phyloP scores from a whole-genome alignment of 2,113 vertebrate genomes.

The Alligator sinensis region DNA sequence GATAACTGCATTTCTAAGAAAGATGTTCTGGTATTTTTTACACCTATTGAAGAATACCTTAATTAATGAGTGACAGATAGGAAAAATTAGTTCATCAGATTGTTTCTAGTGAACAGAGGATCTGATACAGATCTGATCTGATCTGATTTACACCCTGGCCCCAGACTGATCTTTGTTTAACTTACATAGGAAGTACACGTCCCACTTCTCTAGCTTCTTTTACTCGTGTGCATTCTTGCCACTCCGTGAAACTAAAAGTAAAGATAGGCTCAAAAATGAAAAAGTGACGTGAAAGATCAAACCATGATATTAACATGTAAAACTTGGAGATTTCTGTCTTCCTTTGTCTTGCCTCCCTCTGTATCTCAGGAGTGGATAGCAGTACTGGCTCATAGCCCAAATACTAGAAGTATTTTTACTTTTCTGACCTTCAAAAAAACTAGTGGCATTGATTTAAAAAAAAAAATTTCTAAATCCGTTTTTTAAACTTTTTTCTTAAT shows the following conservation, averaged over 20 bases:
- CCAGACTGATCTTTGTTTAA: slow-evolving; percentile 20
- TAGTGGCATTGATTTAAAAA: not conserved
- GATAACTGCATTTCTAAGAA: not conserved
- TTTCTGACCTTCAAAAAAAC: not conserved
- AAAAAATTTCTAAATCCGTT: slow-evolving; percentile 9
- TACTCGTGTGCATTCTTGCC: not conserved
- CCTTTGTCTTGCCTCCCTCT: not conserved
- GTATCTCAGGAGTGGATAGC: not conserved
- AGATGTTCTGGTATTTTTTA: not conserved
- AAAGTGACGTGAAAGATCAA: not conserved
- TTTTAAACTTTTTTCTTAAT: not conserved
- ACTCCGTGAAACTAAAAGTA: not conserved
- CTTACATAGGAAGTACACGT: not conserved
- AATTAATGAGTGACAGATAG: slow-evolving; percentile 3
- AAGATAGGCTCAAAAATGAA: not conserved
- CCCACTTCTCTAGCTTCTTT: not conserved
- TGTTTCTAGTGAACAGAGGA: not conserved
- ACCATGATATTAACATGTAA: not conserved
- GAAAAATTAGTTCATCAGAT: not conserved
- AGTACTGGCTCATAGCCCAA: not conserved
- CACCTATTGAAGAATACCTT: not conserved
- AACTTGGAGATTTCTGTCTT: not conserved
- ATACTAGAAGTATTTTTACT: not conserved
- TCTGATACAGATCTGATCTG: not conserved
- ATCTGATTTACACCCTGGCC: slow-evolving; percentile 16